Percentiles rank a stretch among this genome's conserved stretches.
Conservation (phyloP, 2,888 invertebrate genomes). For the Drosophila tanythrix region DNA sequence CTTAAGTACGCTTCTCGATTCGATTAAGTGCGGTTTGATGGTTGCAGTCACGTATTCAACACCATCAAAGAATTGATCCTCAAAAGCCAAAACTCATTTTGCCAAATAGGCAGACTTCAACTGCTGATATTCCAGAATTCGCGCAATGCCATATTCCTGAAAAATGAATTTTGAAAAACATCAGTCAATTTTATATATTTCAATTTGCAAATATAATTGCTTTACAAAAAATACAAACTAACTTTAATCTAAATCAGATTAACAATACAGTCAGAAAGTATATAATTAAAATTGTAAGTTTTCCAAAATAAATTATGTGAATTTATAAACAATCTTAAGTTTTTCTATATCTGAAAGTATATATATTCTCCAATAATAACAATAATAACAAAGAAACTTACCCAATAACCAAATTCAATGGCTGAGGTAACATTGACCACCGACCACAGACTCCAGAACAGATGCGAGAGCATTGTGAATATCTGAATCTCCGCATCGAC, state of each 20-base stretch:
- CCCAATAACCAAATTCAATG: conserved; percentile 98
- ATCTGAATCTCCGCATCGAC: conserved; percentile 92
- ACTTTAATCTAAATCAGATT: not conserved
- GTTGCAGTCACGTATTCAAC: conserved; percentile 21
- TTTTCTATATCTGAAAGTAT: too few species aligned
- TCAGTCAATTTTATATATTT: not conserved
- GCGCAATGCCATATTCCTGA: conserved; percentile 82
- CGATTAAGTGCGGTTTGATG: conserved; percentile 57
- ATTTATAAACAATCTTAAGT: too few species aligned
- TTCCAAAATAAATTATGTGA: too few species aligned
- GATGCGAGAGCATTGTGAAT: conserved; percentile 94
- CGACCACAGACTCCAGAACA: conserved; percentile 98
- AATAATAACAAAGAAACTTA: conserved; percentile 83
- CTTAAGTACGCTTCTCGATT: conserved; percentile 66
- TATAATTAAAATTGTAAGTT: too few species aligned
- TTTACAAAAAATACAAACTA: not conserved
- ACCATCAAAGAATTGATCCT: conserved; percentile 17
- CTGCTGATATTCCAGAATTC: conserved; percentile 81
- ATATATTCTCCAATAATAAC: too few species aligned
- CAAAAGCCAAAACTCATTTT: conserved; percentile 39
- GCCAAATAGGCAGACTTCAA: conserved; percentile 70
- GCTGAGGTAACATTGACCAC: conserved; percentile 94
- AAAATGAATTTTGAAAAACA: conserved; percentile 11
- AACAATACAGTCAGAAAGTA: not conserved
- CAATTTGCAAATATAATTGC: not conserved